Base-by-base conservation (phyloP, 2,888 invertebrate genomes). In the Tiliacea citrago region DNA sequence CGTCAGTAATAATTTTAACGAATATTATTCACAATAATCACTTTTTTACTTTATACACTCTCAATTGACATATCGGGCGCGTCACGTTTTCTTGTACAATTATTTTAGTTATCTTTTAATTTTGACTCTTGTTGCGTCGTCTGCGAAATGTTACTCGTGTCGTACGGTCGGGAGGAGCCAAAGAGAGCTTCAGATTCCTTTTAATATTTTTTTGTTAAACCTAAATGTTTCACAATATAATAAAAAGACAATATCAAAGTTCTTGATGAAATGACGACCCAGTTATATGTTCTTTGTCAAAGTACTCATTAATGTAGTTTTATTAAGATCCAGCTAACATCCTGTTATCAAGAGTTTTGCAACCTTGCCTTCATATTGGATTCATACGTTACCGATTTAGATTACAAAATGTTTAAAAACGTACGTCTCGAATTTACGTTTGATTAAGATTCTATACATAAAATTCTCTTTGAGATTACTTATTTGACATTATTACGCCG, bases 21-120 rank as follows among this genome's bases (percentile, higher is more conserved):
- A 85, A 91, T 88, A 90, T 88, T 92, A 93, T 92, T 91, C 91
- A 93, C 90, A 93, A 90, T 93, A 93, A 91, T 89, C 91, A 88
- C 89, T 89, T 93, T 92, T 93, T 92, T 84, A 93, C 92, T 95
- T 93, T 95, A 93, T 95, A 95, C 95, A 95, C 88, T 94, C 94
- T 94, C 94, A 96, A 96, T 96, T 96, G 96, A 96, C 96, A 94
- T 95, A 90, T 95, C 94, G 95, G 96, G 96, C 93, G 91, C 93
- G 93, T 96, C 94, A 89, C 94, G 84, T 91, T 82, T 91, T 94
- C 95, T 94, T 95, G 94, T 95, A 96, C 95, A 95, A 94, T 93
- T 94, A 94, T 89, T 90, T 93, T 92, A 92, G 85, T 89, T 89
- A 89, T 73, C 76, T 81, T 91, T 90, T 91, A 92, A 90, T 91